Percentiles rank a stretch among this genome's conserved stretches.
Conservation (phyloP, 2,113 vertebrate species). For the Cheirogaleus medius region DNA sequence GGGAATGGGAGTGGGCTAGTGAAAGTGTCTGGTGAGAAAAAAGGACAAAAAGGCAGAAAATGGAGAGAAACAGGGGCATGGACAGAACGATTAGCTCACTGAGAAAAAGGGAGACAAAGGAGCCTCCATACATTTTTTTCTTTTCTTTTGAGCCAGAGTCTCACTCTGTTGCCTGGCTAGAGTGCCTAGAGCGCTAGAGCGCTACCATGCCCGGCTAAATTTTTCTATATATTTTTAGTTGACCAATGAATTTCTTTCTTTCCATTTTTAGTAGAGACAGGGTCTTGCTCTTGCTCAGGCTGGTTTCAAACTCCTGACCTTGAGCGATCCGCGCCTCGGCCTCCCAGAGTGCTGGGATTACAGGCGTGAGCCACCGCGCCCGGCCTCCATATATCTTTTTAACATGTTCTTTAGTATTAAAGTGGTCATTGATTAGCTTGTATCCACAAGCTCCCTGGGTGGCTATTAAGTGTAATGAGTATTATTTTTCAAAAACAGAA, state of each 20-base stretch:
- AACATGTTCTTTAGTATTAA: neutral
- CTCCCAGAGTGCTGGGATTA: too few relatives aligned
- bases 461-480: neutral
- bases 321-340: too few relatives aligned
- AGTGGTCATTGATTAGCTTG: neutral
- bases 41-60: neutral
- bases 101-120: neutral
- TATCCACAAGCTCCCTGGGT: neutral
- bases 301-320: too few relatives aligned
- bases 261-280: too few relatives aligned
- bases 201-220: too few relatives aligned
- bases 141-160: too few relatives aligned
- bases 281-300: too few relatives aligned
- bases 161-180: too few relatives aligned
- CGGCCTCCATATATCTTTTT: neutral
- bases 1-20: neutral
- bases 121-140: neutral
- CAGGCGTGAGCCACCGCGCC: too few relatives aligned
- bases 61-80: neutral
- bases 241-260: too few relatives aligned
- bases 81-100: neutral
- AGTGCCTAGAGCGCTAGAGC: too few relatives aligned
- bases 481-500: constrained; percentile 32
- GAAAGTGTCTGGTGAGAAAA: neutral
- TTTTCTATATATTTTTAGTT: too few relatives aligned